Conservation (phyloP, 2,797 vertebrate species). For the Halcyon leucocephala region DNA sequence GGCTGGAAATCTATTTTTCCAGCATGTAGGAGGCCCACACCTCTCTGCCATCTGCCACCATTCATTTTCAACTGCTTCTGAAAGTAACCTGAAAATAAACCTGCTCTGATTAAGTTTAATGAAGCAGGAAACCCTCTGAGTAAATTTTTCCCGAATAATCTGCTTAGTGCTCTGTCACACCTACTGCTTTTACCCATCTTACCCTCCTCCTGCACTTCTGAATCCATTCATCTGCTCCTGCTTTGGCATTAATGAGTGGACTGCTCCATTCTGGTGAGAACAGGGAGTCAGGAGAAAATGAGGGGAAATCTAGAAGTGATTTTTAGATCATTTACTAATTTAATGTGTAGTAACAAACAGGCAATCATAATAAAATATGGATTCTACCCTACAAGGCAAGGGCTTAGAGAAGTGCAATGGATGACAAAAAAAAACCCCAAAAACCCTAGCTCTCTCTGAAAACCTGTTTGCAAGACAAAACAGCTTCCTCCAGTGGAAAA, state of each 20-base stretch:
- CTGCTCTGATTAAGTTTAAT: not conserved
- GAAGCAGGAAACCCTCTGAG: not conserved
- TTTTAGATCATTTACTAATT: not conserved
- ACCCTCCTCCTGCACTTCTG: not conserved
- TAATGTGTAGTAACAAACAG: not conserved
- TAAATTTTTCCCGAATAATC: not conserved
- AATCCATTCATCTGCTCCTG: not conserved
- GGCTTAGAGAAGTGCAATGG: not conserved
- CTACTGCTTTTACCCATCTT: not conserved
- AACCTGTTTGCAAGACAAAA: not conserved
- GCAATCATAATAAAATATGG: not conserved
- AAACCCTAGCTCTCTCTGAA: not conserved
- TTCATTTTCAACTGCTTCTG: not conserved
- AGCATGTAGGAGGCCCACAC: not conserved
- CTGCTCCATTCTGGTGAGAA: not conserved
- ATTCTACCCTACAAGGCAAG: not conserved
- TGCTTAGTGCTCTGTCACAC: not conserved
- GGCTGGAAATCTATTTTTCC: not conserved
- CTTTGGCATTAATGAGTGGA: not conserved
- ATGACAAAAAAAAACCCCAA: not conserved
- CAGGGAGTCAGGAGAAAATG: not conserved
- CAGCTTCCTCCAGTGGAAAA: not conserved
- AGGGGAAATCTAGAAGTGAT: not conserved
- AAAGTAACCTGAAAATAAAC: not conserved
- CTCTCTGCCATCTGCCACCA: constrained; percentile 36